Conservation (phyloP, 2,797 vertebrate species). For the Tinamus major region DNA sequence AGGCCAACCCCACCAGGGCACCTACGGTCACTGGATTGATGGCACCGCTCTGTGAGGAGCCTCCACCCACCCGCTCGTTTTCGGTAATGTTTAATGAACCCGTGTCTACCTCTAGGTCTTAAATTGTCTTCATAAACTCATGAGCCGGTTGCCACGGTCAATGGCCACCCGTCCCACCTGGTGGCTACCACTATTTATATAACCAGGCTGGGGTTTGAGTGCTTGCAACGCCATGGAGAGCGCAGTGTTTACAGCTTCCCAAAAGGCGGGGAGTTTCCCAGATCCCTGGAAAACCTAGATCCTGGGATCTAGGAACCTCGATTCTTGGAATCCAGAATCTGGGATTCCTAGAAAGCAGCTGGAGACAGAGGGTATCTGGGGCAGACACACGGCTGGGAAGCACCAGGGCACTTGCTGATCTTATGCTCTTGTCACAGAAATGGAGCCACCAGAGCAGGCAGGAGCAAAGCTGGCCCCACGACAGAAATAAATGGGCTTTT, state of each 20-base stretch:
- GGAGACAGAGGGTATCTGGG: too few species aligned
- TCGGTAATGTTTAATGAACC: background rate
- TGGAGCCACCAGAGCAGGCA: background rate
- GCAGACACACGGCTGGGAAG: too few species aligned
- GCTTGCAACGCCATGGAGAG: accelerated
- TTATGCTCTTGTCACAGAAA: background rate
- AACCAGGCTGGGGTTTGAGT: background rate
- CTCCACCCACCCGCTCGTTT: background rate
- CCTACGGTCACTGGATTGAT: too few species aligned
- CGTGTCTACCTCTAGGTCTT: background rate
- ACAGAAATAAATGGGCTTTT: background rate
- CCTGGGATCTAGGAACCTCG: too few species aligned
- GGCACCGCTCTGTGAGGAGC: too few species aligned
- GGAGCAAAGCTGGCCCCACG: background rate
- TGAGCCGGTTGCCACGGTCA: background rate
- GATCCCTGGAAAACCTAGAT: background rate
- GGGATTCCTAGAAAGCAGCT: too few species aligned
- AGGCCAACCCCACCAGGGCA: too few species aligned
- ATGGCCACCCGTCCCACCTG: accelerated
- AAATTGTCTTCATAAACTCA: background rate
- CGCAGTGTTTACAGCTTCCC: background rate
- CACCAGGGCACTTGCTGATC: background rate
- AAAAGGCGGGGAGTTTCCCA: background rate
- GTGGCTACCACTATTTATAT: background rate
- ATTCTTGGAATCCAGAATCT: too few species aligned